A percentile compares a stretch with the other conserved stretches of the same genome.
phyloP scores from a whole-genome alignment of 37 sponge, comb jelly and placozoan genomes.

The Eunapius fragilis region DNA sequence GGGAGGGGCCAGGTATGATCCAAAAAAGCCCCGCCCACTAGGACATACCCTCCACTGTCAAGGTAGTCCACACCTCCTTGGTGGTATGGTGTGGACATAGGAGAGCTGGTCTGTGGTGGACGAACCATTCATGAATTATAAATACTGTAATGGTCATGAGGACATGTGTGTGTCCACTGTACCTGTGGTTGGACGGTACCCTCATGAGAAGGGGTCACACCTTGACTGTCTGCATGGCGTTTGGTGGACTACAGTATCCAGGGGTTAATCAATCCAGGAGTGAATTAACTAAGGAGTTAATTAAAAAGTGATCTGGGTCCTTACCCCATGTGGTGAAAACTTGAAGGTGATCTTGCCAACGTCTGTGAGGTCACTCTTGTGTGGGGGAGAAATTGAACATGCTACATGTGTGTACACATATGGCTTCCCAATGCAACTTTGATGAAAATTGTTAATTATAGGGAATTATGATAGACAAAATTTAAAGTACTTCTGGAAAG shows the following conservation, averaged over 20 bases:
- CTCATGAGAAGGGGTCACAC: neutral
- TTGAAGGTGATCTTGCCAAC: conserved; percentile 45
- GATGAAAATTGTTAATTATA: too few relatives aligned
- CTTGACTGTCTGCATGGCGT: neutral
- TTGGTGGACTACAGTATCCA: neutral
- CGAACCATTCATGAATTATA: too few relatives aligned
- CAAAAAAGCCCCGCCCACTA: too few relatives aligned
- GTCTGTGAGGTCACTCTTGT: conserved; percentile 23
- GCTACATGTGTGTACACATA: neutral
- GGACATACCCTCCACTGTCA: neutral
- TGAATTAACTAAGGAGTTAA: neutral
- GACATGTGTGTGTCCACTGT: neutral
- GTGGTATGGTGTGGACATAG: neutral
- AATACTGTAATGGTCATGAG: neutral
- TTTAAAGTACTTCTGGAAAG: too few relatives aligned
- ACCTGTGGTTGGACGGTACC: neutral
- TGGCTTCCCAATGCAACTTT: too few relatives aligned
- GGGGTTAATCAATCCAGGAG: neutral
- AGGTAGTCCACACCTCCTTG: neutral
- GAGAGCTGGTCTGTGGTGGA: too few relatives aligned
- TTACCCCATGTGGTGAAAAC: neutral
- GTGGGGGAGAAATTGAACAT: neutral
- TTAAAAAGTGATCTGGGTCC: too few relatives aligned
- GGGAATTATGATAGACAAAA: too few relatives aligned
- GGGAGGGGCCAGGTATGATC: too few relatives aligned